Conservation (phyloP, 2,797 vertebrate species). For the Catamblyrhynchus diadema region DNA sequence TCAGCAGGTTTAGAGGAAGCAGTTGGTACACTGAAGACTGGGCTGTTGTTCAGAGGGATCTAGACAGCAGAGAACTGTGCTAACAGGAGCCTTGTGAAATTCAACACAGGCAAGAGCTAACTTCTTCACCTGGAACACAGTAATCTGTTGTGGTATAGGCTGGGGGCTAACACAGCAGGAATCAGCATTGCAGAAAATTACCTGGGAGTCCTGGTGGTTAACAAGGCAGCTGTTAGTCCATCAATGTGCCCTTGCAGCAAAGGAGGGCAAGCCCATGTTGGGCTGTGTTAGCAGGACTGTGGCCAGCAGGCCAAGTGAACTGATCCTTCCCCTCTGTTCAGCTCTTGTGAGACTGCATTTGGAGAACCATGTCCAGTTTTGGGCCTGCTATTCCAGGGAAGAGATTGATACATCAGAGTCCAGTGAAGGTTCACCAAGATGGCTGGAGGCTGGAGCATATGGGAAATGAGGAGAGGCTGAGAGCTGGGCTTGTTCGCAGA, state of each 20-base stretch:
- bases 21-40: not conserved
- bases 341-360: not conserved
- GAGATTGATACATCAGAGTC: not conserved
- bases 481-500: not conserved
- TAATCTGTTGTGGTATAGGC: not conserved
- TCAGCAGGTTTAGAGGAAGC: not conserved
- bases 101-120: not conserved
- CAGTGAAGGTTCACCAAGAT: not conserved
- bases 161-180: not conserved
- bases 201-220: not conserved
- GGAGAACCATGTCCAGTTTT: not conserved
- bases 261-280: not conserved
- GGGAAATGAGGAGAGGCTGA: not conserved
- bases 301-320: not conserved
- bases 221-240: not conserved
- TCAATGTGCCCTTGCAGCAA: not conserved
- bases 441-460: not conserved
- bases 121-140: not conserved
- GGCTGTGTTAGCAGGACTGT: not conserved
- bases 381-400: rapidly evolving
- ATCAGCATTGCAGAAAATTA: not conserved
- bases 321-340: not conserved
- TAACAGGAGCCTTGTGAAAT: not conserved
- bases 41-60: not conserved
- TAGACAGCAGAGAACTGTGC: not conserved